Percentiles rank a stretch among this genome's conserved stretches.
phyloP scores from a whole-genome alignment of 2,113 vertebrate genomes.

The Xyrauchen texanus region DNA sequence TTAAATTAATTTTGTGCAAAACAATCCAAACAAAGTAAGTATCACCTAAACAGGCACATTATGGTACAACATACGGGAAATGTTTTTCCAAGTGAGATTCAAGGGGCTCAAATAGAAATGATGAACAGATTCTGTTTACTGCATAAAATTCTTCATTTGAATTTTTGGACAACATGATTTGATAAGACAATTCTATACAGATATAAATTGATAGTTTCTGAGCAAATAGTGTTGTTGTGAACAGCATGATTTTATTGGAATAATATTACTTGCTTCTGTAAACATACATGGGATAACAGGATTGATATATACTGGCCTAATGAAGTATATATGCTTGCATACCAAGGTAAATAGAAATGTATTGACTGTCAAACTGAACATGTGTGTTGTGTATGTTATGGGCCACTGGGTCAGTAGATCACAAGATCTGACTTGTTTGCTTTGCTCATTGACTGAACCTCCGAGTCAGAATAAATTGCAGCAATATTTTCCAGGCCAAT shows the following conservation, averaged over 20 bases:
- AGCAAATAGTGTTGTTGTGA: neutral
- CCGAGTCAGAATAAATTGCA: neutral
- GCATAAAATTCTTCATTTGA: too few relatives aligned
- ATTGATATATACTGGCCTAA: neutral
- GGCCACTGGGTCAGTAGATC: neutral
- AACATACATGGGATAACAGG: neutral
- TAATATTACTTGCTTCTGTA: neutral
- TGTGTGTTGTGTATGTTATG: neutral
- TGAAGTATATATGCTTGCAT: neutral
- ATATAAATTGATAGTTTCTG: neutral
- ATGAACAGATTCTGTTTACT: too few relatives aligned
- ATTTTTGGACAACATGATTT: neutral
- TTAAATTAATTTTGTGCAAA: too few relatives aligned
- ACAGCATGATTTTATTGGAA: neutral
- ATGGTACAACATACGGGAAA: too few relatives aligned
- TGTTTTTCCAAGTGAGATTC: too few relatives aligned
- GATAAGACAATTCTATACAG: neutral
- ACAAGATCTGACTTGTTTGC: neutral
- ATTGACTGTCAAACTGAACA: constrained; percentile 6
- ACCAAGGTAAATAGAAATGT: constrained; percentile 11
- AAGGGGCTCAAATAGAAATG: too few relatives aligned
- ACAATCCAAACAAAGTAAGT: too few relatives aligned
- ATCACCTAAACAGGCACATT: too few relatives aligned
- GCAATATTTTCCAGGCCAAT: neutral
- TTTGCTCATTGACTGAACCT: neutral